Percentiles rank a stretch among this genome's conserved stretches.
These are phyloP conservation scores for Stenoptilia bipunctidactyla DNA, from an alignment of 2,888 invertebrate species.

Conservation along the genomic window DNA sequence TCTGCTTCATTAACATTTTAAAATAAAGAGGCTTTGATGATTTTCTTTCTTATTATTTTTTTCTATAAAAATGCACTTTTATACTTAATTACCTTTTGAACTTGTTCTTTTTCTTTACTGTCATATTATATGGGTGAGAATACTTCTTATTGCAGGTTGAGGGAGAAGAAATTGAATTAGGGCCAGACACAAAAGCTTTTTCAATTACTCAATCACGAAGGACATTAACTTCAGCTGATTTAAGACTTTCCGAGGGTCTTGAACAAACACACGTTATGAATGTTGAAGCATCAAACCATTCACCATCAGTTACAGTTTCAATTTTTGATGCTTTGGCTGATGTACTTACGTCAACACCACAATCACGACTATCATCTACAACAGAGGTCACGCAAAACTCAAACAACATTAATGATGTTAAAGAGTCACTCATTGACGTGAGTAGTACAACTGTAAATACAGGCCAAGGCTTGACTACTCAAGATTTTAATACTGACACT, in stretches of 20 bases:
- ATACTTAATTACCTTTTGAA: no score
- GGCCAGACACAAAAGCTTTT: slow-evolving; percentile 63
- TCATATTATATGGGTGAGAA: slow-evolving; percentile 63
- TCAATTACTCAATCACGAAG: slow-evolving; percentile 62
- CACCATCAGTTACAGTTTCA: slow-evolving; percentile 70
- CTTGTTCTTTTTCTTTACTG: slow-evolving; percentile 6
- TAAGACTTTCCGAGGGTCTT: slow-evolving; percentile 61
- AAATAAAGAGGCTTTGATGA: slow-evolving; percentile 6
- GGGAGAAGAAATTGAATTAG: slow-evolving; percentile 67
- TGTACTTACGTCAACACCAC: slow-evolving; percentile 66
- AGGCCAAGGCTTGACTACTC: slow-evolving; percentile 38
- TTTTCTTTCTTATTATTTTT: not conserved
- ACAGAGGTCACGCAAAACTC: slow-evolving; percentile 49
- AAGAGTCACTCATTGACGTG: slow-evolving; percentile 61
- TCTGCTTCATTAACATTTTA: slow-evolving; percentile 1
- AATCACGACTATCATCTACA: slow-evolving; percentile 51
- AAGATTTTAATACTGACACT: slow-evolving; percentile 52
- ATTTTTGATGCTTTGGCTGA: slow-evolving; percentile 73
- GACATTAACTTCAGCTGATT: slow-evolving; percentile 58
- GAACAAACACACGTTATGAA: slow-evolving; percentile 59
- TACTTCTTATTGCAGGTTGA: slow-evolving; percentile 70
- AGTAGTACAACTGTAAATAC: slow-evolving; percentile 65
- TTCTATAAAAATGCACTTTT: not conserved
- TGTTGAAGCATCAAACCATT: slow-evolving; percentile 69
- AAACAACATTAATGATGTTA: slow-evolving; percentile 44